Evolutionary conservation across 2,888 invertebrate genomes (phyloP).

Genomic region (Coelogynopora nodosa): DNA sequence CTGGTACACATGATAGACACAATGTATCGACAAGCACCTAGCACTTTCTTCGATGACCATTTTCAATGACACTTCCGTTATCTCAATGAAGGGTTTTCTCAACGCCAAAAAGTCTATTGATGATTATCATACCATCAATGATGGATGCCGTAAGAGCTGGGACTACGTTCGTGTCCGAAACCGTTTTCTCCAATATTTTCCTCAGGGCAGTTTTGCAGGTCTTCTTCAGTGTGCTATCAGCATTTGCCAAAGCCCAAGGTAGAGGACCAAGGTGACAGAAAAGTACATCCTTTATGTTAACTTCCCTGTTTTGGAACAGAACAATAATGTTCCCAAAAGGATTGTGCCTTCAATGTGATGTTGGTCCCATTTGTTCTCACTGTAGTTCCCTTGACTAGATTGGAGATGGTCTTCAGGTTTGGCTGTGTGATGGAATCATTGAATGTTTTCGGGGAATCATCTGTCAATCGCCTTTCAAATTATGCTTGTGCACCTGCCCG

Average conservation of each 20-base stretch:
- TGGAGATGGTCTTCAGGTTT: too few species aligned
- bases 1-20: too few species aligned
- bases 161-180: neutral
- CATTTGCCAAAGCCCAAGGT: slow-evolving; percentile 46
- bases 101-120: neutral
- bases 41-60: too few species aligned
- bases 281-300: neutral
- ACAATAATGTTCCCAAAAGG: neutral
- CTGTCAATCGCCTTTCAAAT: neutral
- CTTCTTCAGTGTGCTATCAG: slow-evolving; percentile 46
- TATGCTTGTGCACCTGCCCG: neutral
- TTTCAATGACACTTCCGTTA: neutral
- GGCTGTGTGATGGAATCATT: neutral
- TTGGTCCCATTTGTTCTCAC: too few species aligned
- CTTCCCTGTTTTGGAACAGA: too few species aligned
- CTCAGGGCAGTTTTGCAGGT: slow-evolving; percentile 48
- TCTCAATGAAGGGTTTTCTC: neutral
- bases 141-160: slow-evolving; percentile 12
- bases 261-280: too few species aligned
- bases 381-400: too few species aligned
- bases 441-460: too few species aligned
- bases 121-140: slow-evolving; percentile 28
- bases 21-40: neutral
- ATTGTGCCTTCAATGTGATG: too few species aligned
- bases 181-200: slow-evolving; percentile 41